Evolutionary conservation across 2,113 vertebrate species (phyloP), one percentile per base, ranked within the genome.

Genomic region (Pungitius pungitius): DNA sequence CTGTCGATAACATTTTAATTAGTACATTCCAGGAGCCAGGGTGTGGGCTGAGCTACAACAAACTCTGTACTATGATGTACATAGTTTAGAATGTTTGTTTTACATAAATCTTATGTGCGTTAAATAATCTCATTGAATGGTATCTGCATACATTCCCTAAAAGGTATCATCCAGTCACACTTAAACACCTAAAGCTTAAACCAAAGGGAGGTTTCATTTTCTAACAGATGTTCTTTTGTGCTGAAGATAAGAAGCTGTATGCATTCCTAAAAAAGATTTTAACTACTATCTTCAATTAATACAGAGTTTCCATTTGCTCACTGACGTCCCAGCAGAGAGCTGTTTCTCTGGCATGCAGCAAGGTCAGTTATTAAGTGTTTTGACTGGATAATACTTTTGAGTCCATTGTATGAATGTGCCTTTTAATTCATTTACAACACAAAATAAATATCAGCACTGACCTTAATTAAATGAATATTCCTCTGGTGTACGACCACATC

Each of bases 351-450:
- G 35, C 10, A 15, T 73, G 40, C n/a, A 47, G 30, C 15, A 0
- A 20, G n/a, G 47, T 56, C 10, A 0, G 15, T 9, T 57, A n/a
- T 17, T 1, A 39, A 64, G 33, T 78, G 67, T 78, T 85, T 55
- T 66, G 69, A 78, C 80, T 85, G 86, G 79, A 73, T 75, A 47
- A 56, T 78, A 86, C 56, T 62, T 89, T 87, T 73, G 67, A 82
- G 74, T 69, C 63, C 60, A 62, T 85, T 49, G 58, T 81, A 84
- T 86, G 84, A 87, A 88, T 84, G 89, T 91, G 89, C 89, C 90
- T 91, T 91, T 87, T 81, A 27, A 78, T 56, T 77, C 12, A 80
- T 68, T 80, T 66, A 24, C 39, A 71, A 51, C 65, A 45, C 49
- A 7, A 24, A 49, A 69, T 27, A 54, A 67, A 57, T 33, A 67